phyloP scores from a whole-genome alignment of 2,797 vertebrate species.

The Cygnus olor region DNA sequence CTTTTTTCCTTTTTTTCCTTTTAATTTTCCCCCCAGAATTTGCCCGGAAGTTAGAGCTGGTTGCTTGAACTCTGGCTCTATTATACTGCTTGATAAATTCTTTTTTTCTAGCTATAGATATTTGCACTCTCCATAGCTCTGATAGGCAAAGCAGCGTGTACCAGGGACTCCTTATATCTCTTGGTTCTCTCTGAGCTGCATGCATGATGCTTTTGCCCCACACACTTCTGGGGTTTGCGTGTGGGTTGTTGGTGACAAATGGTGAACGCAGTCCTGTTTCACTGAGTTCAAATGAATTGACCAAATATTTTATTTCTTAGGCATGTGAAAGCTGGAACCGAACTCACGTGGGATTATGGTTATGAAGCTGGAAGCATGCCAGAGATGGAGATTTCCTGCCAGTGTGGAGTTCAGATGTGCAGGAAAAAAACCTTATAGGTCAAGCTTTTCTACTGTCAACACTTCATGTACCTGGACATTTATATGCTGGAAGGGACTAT shows the following conservation, averaged over 20 bases:
- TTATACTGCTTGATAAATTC: neutral
- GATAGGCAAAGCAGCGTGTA: neutral
- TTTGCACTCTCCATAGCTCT: neutral
- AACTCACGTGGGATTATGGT: constrained; percentile 92
- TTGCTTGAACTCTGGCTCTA: neutral
- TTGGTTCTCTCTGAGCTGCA: neutral
- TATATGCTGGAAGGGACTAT: neutral
- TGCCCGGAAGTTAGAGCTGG: neutral
- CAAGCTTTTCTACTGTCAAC: neutral
- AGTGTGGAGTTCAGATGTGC: constrained; percentile 80
- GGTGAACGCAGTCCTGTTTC: neutral
- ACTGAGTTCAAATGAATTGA: neutral
- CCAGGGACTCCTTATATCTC: neutral
- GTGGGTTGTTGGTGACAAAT: neutral
- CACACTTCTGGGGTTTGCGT: neutral
- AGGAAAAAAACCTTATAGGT: constrained; percentile 79
- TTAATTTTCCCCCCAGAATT: neutral
- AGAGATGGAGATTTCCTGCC: constrained; percentile 79
- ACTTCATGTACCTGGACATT: neutral
- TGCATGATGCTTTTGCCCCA: neutral
- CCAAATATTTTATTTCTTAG: constrained; percentile 75
- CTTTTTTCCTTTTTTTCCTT: neutral
- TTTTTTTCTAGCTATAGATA: neutral
- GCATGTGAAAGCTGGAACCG: constrained; percentile 87
- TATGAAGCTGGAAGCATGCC: constrained; percentile 80